Evolutionary conservation across 2,113 vertebrate genomes (phyloP).

Genomic region (Petrocephalus microphthalmus): DNA sequence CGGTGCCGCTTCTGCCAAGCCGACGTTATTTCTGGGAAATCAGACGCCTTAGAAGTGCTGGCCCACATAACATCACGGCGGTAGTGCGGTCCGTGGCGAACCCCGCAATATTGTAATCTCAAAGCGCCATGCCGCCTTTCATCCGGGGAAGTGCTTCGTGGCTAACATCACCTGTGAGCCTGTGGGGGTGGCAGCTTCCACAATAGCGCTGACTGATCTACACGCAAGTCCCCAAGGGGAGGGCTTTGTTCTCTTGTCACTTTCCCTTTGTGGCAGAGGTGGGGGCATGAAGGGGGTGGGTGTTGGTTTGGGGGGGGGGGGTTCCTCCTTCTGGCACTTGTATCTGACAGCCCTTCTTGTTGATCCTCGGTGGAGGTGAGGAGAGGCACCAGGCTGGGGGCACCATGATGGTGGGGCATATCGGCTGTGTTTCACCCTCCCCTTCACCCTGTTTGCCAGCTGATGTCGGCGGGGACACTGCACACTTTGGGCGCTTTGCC

Average conservation of each 20-base stretch:
- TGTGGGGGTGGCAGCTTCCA: neutral
- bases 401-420: neutral
- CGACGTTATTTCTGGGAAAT: slow-evolving; percentile 3
- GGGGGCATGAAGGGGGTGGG: no score
- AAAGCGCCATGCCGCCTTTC: neutral
- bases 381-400: neutral
- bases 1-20: neutral
- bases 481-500: neutral
- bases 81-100: neutral
- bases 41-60: neutral
- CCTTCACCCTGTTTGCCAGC: neutral
- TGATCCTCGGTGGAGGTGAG: no score
- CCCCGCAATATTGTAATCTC: neutral
- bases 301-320: no score
- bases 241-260: neutral
- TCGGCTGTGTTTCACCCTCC: neutral
- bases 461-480: neutral
- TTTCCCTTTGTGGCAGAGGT: neutral
- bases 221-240: neutral
- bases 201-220: neutral
- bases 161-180: neutral
- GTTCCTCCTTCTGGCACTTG: neutral
- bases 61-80: neutral
- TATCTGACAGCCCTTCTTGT: neutral
- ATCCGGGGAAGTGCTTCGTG: neutral